phyloP scores from a whole-genome alignment of 2,113 vertebrate species.

The Notothenia rossii region DNA sequence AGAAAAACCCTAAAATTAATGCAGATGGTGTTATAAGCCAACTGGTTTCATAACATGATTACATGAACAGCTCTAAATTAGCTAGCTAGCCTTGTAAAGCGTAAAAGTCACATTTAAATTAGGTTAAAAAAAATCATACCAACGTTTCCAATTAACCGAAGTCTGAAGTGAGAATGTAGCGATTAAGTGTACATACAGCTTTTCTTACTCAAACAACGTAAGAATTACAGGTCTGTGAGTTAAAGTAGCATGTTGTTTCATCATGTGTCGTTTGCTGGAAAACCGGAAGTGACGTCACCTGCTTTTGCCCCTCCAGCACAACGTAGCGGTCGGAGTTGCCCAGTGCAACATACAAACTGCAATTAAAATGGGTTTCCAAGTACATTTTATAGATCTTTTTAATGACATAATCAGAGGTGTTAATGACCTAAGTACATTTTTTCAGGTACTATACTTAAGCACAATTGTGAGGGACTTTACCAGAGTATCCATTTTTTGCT shows the following conservation, averaged over 20 bases:
- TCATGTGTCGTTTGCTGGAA: background rate
- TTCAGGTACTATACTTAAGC: too few species aligned
- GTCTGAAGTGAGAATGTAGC: background rate
- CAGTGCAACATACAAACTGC: background rate
- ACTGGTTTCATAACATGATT: too few species aligned
- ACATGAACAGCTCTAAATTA: too few species aligned
- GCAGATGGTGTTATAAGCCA: background rate
- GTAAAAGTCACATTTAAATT: slow-evolving; percentile 7
- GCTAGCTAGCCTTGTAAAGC: slow-evolving; percentile 5
- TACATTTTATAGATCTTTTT: background rate
- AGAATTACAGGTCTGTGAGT: too few species aligned
- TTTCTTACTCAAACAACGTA: background rate
- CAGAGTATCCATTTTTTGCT: too few species aligned
- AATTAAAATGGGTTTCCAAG: background rate
- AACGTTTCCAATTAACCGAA: background rate
- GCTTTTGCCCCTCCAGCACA: background rate
- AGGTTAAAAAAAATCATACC: slow-evolving; percentile 43
- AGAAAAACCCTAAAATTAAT: background rate
- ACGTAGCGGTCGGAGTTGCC: background rate
- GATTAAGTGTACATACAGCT: background rate
- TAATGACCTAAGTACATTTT: too few species aligned
- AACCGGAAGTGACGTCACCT: background rate
- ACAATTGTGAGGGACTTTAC: too few species aligned
- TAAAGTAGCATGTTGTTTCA: background rate
- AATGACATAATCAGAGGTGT: background rate